Conservation (phyloP, 2,888 invertebrate genomes). For the Eupithecia exiguata region DNA sequence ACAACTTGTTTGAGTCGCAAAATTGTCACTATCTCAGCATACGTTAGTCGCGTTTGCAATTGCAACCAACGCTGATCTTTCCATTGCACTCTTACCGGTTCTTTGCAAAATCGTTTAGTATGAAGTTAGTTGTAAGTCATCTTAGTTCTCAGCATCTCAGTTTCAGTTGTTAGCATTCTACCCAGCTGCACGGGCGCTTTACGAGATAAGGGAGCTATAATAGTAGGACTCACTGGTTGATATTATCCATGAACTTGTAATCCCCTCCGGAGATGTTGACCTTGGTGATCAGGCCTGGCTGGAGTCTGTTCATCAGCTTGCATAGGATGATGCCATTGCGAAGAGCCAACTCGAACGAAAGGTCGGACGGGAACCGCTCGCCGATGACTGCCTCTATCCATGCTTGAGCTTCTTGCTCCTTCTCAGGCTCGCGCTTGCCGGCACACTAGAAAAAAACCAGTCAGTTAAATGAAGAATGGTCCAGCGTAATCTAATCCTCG, state of each 20-base stretch:
- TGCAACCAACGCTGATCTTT: too few relatives aligned
- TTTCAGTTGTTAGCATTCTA: too few relatives aligned
- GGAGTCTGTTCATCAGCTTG: constrained; percentile 94
- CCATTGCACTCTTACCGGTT: too few relatives aligned
- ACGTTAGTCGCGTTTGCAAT: too few relatives aligned
- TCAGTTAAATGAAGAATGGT: neutral
- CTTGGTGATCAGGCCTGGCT: constrained; percentile 92
- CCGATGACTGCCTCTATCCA: constrained; percentile 94
- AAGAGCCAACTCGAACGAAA: constrained; percentile 90
- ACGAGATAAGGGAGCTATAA: neutral
- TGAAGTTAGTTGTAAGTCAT: too few relatives aligned
- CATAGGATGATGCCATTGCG: constrained; percentile 94
- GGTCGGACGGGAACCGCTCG: constrained; percentile 88
- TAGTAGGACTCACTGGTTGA: constrained; percentile 86
- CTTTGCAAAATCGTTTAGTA: too few relatives aligned
- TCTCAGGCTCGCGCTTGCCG: constrained; percentile 91
- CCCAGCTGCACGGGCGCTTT: neutral
- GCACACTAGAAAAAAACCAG: constrained; percentile 86
- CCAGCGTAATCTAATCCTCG: neutral
- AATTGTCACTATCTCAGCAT: too few relatives aligned
- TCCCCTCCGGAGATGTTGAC: constrained; percentile 94
- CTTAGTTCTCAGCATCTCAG: too few relatives aligned
- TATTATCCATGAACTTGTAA: constrained; percentile 98
- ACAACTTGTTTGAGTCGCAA: too few relatives aligned
- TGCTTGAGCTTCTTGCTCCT: constrained; percentile 91